Evolutionary conservation across 2,888 invertebrate genomes (phyloP).

Genomic region (Hecatera dysodea): DNA sequence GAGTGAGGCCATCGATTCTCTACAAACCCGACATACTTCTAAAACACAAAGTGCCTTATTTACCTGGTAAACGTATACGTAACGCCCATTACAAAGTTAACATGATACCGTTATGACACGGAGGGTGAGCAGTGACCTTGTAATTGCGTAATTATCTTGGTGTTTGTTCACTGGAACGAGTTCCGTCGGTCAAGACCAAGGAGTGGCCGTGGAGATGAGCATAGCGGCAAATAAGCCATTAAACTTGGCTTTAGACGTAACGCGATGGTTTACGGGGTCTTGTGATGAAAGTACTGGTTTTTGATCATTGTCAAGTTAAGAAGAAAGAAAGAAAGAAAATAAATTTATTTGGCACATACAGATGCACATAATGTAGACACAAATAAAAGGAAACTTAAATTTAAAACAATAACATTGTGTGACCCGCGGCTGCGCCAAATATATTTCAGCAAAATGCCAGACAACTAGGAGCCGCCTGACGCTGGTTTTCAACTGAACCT

Average conservation of each 20-base stretch:
- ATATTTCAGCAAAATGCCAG: no score
- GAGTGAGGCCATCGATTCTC: no score
- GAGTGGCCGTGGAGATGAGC: slow-evolving; percentile 14
- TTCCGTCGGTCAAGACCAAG: slow-evolving; percentile 51
- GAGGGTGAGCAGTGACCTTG: slow-evolving; percentile 59
- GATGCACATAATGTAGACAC: no score
- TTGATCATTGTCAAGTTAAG: background rate
- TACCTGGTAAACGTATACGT: background rate
- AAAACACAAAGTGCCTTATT: no score
- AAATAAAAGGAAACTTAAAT: no score
- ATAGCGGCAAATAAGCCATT: slow-evolving; percentile 36
- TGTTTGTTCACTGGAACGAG: slow-evolving; percentile 58
- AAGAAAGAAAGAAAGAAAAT: no score
- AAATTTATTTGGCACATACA: no score
- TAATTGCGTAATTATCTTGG: slow-evolving; percentile 43
- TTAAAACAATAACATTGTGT: no score
- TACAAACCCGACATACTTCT: no score
- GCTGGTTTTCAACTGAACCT: no score
- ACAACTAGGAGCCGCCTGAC: no score
- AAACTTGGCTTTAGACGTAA: slow-evolving; percentile 21
- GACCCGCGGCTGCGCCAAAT: no score
- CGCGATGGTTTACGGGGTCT: background rate
- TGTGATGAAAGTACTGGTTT: background rate
- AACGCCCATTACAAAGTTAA: slow-evolving; percentile 26
- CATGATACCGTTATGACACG: slow-evolving; percentile 21